phyloP scores from a whole-genome alignment of 35 echinoderm and acorn worm genomes.

The Heliocidaris erythrogramma region DNA sequence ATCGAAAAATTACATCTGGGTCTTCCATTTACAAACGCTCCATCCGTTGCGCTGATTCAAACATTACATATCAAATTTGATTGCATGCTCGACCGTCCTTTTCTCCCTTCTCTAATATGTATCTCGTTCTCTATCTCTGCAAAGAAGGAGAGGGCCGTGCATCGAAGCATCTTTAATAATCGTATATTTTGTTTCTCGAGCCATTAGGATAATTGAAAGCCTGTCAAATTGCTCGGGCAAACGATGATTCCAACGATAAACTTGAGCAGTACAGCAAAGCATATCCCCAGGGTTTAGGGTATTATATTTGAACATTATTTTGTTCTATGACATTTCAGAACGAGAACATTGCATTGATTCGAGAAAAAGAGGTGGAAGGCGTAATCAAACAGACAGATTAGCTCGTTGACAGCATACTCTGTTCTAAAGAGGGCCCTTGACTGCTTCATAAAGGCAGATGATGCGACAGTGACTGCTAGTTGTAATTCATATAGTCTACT shows the following conservation, averaged over 20 bases:
- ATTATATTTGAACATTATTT: background rate
- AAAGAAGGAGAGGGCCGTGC: background rate
- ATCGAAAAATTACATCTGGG: background rate
- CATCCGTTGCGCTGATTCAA: background rate
- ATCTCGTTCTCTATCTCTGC: background rate
- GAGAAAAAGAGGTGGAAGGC: background rate
- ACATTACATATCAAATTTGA: conserved; percentile 12
- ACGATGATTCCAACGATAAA: background rate
- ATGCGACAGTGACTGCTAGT: background rate
- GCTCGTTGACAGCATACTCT: background rate
- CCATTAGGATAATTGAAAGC: conserved; percentile 11
- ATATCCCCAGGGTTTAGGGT: background rate
- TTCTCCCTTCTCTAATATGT: background rate
- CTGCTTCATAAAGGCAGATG: background rate
- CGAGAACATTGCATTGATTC: background rate
- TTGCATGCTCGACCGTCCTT: background rate
- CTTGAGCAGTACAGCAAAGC: background rate
- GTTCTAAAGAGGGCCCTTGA: background rate
- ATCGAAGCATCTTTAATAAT: conserved; percentile 12
- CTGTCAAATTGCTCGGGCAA: background rate
- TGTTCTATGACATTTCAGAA: background rate
- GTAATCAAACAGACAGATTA: background rate
- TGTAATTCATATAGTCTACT: background rate
- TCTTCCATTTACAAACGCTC: background rate
- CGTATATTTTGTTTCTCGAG: background rate